Conservation (phyloP, 2,113 vertebrate species). For the Apteryx mantelli region DNA sequence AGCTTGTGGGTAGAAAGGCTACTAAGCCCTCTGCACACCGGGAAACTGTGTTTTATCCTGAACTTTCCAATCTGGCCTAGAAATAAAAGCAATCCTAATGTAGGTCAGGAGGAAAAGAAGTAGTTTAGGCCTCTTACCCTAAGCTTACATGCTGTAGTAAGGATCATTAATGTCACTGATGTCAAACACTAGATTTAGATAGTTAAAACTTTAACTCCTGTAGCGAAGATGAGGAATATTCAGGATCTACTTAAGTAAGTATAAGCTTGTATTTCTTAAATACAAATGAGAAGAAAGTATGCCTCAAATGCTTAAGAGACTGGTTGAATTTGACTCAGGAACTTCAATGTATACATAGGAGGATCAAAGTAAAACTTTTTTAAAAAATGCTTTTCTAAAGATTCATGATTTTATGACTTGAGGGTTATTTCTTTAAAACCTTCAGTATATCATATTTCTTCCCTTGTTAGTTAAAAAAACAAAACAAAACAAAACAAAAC, state of each 20-base stretch:
- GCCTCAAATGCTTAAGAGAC: constrained; percentile 36
- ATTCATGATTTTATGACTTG: not conserved
- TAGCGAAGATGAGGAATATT: constrained; percentile 35
- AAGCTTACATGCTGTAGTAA: constrained; percentile 44
- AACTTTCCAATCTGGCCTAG: constrained; percentile 68
- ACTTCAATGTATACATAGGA: not conserved
- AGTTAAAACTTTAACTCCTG: constrained; percentile 67
- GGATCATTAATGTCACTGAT: constrained; percentile 8
- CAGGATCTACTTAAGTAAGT: constrained; percentile 51
- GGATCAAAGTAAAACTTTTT: constrained; percentile 43
- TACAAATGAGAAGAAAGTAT: constrained; percentile 55
- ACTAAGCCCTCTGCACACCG: constrained; percentile 55
- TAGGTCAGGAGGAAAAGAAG: constrained; percentile 69
- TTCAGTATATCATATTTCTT: not conserved
- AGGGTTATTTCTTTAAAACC: not conserved
- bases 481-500: too few relatives aligned
- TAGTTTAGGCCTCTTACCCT: constrained; percentile 69
- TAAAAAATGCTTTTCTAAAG: constrained; percentile 14
- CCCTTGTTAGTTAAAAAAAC: not conserved
- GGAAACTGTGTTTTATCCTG: constrained; percentile 60
- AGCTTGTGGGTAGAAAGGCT: constrained; percentile 70
- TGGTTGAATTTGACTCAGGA: constrained; percentile 22
- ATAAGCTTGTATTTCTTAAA: constrained; percentile 62
- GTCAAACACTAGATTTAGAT: constrained; percentile 57
- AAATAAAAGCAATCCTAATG: constrained; percentile 66